Conservation (phyloP, 2,888 invertebrate species). For the Elgonia sp. region DNA sequence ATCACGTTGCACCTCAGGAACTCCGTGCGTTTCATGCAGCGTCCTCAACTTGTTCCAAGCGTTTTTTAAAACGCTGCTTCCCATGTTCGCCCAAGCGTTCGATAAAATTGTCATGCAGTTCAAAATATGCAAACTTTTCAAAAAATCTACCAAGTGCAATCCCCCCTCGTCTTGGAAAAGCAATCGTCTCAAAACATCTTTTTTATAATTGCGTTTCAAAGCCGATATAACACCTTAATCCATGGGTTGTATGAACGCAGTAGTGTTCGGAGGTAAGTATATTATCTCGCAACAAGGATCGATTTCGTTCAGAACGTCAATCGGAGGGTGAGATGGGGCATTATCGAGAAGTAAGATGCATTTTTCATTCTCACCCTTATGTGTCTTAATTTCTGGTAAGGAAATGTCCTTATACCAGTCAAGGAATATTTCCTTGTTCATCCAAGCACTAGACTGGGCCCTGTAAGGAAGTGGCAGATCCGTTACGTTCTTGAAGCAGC, state of each 20-base stretch:
- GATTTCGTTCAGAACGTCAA: neutral
- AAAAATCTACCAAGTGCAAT: neutral
- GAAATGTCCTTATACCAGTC: slow-evolving; percentile 34
- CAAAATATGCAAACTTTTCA: slow-evolving; percentile 1
- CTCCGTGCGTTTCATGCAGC: too few species aligned
- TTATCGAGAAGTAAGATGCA: slow-evolving; percentile 1
- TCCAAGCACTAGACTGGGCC: slow-evolving; percentile 51
- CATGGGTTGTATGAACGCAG: neutral
- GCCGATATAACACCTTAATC: too few species aligned
- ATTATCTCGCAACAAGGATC: slow-evolving; percentile 30
- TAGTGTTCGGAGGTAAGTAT: slow-evolving; percentile 22
- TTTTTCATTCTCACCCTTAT: neutral
- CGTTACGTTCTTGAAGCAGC: slow-evolving; percentile 77
- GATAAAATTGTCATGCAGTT: slow-evolving; percentile 17
- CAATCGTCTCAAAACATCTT: neutral
- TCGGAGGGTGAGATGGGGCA: slow-evolving; percentile 16
- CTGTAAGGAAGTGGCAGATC: slow-evolving; percentile 44
- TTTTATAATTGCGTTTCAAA: neutral
- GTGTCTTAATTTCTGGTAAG: slow-evolving; percentile 9
- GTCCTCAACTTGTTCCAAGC: too few species aligned
- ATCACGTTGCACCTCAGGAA: slow-evolving; percentile 1
- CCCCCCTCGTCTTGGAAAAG: too few species aligned
- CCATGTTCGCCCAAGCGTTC: slow-evolving; percentile 10
- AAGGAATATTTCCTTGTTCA: slow-evolving; percentile 26
- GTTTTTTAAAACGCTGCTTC: too few species aligned